Conservation (phyloP, 2,888 invertebrate genomes). For the Trissonchulus latispiculum region DNA sequence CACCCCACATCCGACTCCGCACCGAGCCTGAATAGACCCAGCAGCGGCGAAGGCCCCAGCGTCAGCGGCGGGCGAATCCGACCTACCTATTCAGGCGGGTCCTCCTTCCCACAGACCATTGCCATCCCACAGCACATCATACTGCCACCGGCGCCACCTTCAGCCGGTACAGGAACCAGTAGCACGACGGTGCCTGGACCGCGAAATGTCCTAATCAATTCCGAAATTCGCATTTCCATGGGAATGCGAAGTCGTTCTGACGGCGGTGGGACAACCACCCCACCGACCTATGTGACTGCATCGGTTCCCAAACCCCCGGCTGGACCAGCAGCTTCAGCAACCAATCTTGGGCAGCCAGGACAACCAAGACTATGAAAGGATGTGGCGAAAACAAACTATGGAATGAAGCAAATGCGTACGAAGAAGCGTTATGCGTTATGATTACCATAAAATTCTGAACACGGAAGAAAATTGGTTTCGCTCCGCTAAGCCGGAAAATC, state of each 20-base stretch:
- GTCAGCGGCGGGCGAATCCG: not conserved
- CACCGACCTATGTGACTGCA: not conserved
- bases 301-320: not conserved
- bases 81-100: not conserved
- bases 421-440: too few relatives aligned
- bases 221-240: conserved; percentile 9
- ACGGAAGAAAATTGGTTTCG: too few relatives aligned
- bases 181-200: not conserved
- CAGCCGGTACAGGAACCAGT: not conserved
- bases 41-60: not conserved
- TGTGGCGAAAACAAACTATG: too few relatives aligned
- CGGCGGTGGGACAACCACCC: not conserved
- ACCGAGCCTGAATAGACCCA: not conserved
- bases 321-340: too few relatives aligned
- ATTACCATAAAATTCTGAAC: too few relatives aligned
- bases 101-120: not conserved
- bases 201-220: conserved; percentile 5
- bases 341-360: too few relatives aligned
- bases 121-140: conserved; percentile 1
- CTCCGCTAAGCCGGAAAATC: too few relatives aligned
- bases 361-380: too few relatives aligned
- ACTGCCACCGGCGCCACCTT: not conserved
- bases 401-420: too few relatives aligned
- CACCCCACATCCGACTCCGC: too few relatives aligned
- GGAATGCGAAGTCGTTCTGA: not conserved